These are phyloP conservation scores for Antrozous pallidus DNA, from an alignment of 2,797 vertebrate species.

Conservation along the genomic window DNA sequence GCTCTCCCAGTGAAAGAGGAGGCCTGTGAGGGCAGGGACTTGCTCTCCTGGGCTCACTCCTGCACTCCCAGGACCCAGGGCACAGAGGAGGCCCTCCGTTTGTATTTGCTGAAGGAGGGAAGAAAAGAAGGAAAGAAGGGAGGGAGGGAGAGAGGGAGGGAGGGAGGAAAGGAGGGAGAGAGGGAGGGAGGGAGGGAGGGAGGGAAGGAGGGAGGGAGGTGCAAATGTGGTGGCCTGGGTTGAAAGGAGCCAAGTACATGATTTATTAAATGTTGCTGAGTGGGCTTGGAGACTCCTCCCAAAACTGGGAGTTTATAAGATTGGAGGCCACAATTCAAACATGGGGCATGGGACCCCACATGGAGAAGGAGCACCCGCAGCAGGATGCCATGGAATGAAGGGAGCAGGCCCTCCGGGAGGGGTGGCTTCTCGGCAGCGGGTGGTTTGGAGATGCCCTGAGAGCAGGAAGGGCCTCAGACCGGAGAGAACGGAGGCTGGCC, in stretches of 20 bases:
- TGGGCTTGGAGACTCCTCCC: background rate
- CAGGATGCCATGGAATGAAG: fast-evolving
- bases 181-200: too few relatives aligned
- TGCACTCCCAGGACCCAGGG: background rate
- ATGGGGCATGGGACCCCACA: background rate
- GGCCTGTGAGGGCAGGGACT: background rate
- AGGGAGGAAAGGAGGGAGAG: fast-evolving
- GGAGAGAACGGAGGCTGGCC: background rate
- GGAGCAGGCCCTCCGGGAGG: background rate
- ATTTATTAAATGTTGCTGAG: background rate
- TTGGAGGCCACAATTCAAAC: background rate
- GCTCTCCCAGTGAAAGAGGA: background rate
- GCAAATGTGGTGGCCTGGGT: background rate
- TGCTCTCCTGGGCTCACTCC: background rate
- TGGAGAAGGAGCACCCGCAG: background rate
- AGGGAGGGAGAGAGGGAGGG: fast-evolving
- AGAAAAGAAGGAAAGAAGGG: background rate
- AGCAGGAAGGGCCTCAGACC: background rate
- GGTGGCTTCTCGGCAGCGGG: background rate
- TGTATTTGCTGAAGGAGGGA: background rate
- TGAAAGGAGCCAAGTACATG: background rate
- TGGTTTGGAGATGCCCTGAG: background rate
- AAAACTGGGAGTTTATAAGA: background rate
- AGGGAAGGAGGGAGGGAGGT: too few relatives aligned
- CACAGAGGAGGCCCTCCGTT: background rate